phyloP scores from a whole-genome alignment of 2,113 vertebrate genomes.

The Pontoporia blainvillei region DNA sequence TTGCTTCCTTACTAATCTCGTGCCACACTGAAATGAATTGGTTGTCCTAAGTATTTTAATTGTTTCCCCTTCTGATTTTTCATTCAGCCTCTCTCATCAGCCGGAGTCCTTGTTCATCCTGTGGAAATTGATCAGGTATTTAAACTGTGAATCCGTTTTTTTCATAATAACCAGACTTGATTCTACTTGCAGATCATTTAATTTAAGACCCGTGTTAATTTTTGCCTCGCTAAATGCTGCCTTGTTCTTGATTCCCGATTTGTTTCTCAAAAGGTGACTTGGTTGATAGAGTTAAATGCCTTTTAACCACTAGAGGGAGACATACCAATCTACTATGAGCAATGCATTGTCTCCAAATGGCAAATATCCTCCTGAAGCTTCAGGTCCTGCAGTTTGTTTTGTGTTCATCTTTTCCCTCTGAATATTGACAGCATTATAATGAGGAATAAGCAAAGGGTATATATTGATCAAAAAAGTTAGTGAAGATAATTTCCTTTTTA shows the following conservation, averaged over 20 bases:
- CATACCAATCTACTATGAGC: conserved; percentile 72
- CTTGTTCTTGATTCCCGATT: conserved; percentile 24
- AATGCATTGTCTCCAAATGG: not conserved
- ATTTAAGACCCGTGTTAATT: conserved; percentile 38
- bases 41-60: conserved; percentile 68
- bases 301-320: conserved; percentile 78
- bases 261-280: conserved; percentile 48
- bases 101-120: conserved; percentile 10
- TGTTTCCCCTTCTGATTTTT: conserved; percentile 69
- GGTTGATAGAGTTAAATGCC: conserved; percentile 57
- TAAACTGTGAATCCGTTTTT: conserved; percentile 46
- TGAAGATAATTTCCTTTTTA: conserved; percentile 56
- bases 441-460: conserved; percentile 46
- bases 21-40: conserved; percentile 63
- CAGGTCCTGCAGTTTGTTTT: not conserved
- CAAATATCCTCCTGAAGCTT: not conserved
- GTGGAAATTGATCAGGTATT: conserved; percentile 60
- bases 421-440: conserved; percentile 57
- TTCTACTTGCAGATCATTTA: conserved; percentile 51
- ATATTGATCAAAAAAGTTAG: conserved; percentile 61
- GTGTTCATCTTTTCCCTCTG: conserved; percentile 29
- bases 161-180: conserved; percentile 40
- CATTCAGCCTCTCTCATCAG: conserved; percentile 59
- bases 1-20: conserved; percentile 53
- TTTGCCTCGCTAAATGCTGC: conserved; percentile 2